A percentile compares a stretch with the other conserved stretches of the same genome.
Conservation (phyloP, 2,797 vertebrate genomes). For the Notoglanidium macrostoma region DNA sequence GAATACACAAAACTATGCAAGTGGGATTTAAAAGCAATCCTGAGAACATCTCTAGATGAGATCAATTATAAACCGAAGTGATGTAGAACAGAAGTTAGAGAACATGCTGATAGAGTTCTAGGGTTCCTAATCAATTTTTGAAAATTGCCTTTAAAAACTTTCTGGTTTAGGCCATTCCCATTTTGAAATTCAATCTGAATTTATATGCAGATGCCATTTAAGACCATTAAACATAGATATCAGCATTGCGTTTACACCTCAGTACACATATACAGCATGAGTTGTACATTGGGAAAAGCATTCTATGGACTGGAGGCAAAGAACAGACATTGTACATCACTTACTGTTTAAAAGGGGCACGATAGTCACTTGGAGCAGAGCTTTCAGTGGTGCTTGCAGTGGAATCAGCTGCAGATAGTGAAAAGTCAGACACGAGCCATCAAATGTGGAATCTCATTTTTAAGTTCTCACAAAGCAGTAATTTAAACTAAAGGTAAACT, state of each 20-base stretch:
- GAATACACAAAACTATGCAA: not conserved
- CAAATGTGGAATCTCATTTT: not conserved
- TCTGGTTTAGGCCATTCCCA: not conserved
- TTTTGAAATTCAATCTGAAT: not conserved
- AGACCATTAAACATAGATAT: not conserved
- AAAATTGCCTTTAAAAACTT: not conserved
- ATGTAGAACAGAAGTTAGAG: not conserved
- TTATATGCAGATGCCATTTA: too few relatives aligned
- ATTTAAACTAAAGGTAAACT: not conserved
- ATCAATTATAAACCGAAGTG: not conserved
- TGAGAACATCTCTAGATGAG: not conserved
- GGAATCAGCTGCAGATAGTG: conserved; percentile 82
- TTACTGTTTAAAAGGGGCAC: conserved; percentile 93
- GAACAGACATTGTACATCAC: conserved; percentile 22
- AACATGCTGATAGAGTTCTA: not conserved
- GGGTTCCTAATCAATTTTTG: not conserved
- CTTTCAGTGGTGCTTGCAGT: conserved; percentile 88
- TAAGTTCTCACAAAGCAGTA: not conserved
- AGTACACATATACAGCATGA: too few relatives aligned
- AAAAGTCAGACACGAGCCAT: not conserved
- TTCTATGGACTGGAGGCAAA: too few relatives aligned
- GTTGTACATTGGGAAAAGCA: not conserved
- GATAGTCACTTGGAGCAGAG: conserved; percentile 87
- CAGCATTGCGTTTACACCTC: too few relatives aligned
- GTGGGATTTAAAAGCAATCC: not conserved